Percentiles rank a stretch among this genome's conserved stretches.
These are phyloP conservation scores for Percopsis transmontana DNA, from an alignment of 2,113 vertebrate species.

Conservation along the genomic window DNA sequence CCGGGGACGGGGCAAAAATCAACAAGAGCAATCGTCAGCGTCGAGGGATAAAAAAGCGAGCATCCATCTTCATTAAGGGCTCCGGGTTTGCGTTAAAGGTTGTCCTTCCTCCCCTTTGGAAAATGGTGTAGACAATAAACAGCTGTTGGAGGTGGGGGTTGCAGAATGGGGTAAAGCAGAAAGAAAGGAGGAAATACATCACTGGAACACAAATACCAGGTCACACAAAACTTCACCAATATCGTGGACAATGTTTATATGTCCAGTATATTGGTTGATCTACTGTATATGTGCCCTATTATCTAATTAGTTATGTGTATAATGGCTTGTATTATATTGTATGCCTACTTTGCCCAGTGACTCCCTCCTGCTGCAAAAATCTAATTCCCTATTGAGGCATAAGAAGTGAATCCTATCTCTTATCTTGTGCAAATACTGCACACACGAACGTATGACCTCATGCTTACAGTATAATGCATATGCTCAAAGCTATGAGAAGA, in stretches of 20 bases:
- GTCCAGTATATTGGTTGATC: not conserved
- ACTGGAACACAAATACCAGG: slow-evolving; percentile 2
- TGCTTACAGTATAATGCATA: not conserved
- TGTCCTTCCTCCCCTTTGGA: slow-evolving; percentile 38
- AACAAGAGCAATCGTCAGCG: slow-evolving; percentile 62
- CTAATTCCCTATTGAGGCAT: too few species aligned
- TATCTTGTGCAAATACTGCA: too few species aligned
- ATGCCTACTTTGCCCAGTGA: too few species aligned
- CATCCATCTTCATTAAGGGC: slow-evolving; percentile 70
- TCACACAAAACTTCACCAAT: not conserved
- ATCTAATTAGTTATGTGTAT: not conserved
- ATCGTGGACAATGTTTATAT: not conserved
- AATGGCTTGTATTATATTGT: not conserved
- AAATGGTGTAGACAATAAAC: slow-evolving; percentile 62
- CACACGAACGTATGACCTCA: too few species aligned
- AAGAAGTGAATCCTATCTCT: too few species aligned
- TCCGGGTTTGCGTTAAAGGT: slow-evolving; percentile 48
- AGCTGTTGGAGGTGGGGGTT: slow-evolving; percentile 49
- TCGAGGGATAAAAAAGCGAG: slow-evolving; percentile 55
- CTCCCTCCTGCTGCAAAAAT: not conserved
- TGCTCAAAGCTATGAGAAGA: not conserved
- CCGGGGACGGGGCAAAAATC: slow-evolving; percentile 40
- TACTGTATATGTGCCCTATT: not conserved
- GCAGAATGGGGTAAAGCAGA: not conserved
- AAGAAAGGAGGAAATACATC: slow-evolving; percentile 36